Base-by-base conservation (phyloP, 2,797 vertebrate genomes). In the Uromys caudimaculatus region DNA sequence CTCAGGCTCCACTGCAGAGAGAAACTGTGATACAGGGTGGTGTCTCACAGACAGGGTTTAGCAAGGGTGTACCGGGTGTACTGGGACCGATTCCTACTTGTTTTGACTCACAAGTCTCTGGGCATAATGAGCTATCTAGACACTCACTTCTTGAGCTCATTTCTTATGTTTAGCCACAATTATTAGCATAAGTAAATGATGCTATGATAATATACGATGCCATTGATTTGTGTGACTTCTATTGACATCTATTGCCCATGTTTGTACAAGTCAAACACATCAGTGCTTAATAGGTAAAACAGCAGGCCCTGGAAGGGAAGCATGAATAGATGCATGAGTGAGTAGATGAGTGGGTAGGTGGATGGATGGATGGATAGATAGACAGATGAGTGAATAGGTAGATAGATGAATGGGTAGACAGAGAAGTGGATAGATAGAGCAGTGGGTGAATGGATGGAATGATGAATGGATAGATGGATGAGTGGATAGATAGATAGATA, bases 1-100 rank as follows among this genome's bases (percentile, higher is more conserved):
- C 98, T 99, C 99, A 9, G 99, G 99, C 98, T 99, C 99, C 98
- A 99, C 99, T 99, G 97, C 52, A 85, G 89, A 97, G 85, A 93
- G 64, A 97, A 67, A 76, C 0, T 83, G 95, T 6, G 56, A 94
- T 56, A 89, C 67, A 83, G 82, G 64, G 27, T 35, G 19, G 9
- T 0, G 1, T 50, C 52, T 50, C 69, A 32, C 7, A 44, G 14
- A 56, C 32, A 78, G 44, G 1, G 69, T 12, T 9, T 32, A 4
- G 38, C 32, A 78, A 24, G 91, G 23, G 16, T 54, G 41, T 29
- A n/a, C 21, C 50, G 5, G 41, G 1, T 13, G 89, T 54, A 69
- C 91, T 58, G 92, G 89, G 12, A 54, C 91, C 64, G 47, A 32
- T 78, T 95, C 95, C 83, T 7, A 0, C 58, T 35, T 52, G 19